Conservation (phyloP, 2,888 invertebrate species). For the Elysia crispata region DNA sequence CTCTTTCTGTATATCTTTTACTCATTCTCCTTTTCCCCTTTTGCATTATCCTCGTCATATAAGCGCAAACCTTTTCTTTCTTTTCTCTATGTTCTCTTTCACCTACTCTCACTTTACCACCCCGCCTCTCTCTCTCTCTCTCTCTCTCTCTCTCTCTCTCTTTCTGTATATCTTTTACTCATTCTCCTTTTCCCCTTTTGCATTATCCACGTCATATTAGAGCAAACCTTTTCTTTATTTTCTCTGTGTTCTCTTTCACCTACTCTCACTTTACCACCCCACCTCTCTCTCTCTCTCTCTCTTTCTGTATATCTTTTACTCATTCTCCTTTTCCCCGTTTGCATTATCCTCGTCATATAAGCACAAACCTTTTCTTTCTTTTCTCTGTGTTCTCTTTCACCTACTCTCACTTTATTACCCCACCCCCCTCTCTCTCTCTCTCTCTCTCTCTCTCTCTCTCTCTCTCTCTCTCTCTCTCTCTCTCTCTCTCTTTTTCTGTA, state of each 20-base stretch:
- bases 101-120: not conserved
- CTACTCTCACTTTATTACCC: not conserved
- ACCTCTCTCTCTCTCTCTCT: constrained; percentile 1
- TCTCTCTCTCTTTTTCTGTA: too few species aligned
- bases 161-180: not conserved
- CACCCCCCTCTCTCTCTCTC: not conserved
- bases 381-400: not conserved
- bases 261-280: not conserved
- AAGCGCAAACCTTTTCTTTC: not conserved
- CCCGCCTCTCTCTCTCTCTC: not conserved
- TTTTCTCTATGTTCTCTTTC: not conserved
- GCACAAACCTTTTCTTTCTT: too few species aligned
- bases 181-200: not conserved
- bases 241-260: not conserved
- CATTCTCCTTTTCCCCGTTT: not conserved
- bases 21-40: not conserved
- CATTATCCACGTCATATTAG: too few species aligned
- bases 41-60: too few species aligned
- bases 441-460: constrained; percentile 9
- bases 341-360: too few species aligned
- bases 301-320: not conserved
- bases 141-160: constrained; percentile 9
- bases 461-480: not conserved
- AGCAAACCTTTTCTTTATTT: not conserved
- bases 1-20: not conserved